A percentile compares a stretch with the other conserved stretches of the same genome.
Evolutionary conservation across 2,797 vertebrate species (phyloP).

Genomic region (Capromys pilorides): DNA sequence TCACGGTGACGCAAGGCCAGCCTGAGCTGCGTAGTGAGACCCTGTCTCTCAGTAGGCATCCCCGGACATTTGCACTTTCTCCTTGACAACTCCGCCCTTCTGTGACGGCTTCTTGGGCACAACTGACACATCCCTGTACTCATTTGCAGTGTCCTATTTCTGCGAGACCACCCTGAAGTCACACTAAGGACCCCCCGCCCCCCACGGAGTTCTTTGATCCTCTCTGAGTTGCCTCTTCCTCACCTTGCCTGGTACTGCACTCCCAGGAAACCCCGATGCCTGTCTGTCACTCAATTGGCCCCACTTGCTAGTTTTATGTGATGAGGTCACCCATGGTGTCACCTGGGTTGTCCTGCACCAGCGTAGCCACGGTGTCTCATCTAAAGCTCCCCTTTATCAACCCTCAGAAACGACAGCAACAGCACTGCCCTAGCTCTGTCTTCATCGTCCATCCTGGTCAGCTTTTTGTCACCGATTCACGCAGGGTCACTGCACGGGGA

Average conservation of each 20-base stretch:
- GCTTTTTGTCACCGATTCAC: not conserved
- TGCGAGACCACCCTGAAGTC: no score
- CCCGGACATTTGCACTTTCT: not conserved
- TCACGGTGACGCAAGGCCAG: not conserved
- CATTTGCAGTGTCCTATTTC: not conserved
- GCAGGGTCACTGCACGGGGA: not conserved
- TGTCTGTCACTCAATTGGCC: not conserved
- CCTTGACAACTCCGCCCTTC: no score
- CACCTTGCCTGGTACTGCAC: accelerated
- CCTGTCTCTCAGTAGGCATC: not conserved
- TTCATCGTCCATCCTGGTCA: not conserved
- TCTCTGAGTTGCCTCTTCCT: accelerated
- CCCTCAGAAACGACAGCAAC: not conserved
- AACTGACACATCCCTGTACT: no score
- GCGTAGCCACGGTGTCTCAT: not conserved
- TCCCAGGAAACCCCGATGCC: not conserved
- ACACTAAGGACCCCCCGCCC: accelerated
- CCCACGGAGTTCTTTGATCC: no score
- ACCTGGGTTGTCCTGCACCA: not conserved
- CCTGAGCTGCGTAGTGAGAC: not conserved
- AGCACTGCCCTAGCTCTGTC: not conserved
- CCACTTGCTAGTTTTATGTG: not conserved
- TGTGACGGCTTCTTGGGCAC: no score
- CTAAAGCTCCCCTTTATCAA: not conserved
- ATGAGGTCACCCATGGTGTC: no score